Base-by-base conservation (phyloP, 2,888 invertebrate species). In the Parnassius orleans region DNA sequence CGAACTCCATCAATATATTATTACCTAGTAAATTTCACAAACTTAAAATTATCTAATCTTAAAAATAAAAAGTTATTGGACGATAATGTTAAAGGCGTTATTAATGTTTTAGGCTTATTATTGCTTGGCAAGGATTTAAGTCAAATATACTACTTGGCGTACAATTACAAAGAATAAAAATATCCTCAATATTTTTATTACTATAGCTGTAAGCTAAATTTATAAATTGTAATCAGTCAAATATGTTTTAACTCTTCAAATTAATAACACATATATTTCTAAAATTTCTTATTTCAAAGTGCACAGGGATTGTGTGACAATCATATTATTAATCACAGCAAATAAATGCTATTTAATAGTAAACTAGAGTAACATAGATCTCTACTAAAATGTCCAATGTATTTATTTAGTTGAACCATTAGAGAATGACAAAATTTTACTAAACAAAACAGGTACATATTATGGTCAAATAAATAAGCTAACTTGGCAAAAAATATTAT, bases 111-210 rank as follows among this genome's bases (percentile, higher is more conserved):
- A 64, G 61, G 61, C 64, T 65, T 33, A 44, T 11, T 59, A 52
- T 60, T 63, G 61, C 58, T 65, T 60, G 67, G 65, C 67, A 67
- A 66, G 66, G 60, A 48, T 42, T 59, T 59, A 55, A 58, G 63
- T 59, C 46, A 55, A 15, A 51, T 10, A 24, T 33, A 44, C 44
- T 19, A 33, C 33, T 33, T 33, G 33, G 33, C 33, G 7, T 33
- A 33, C 33, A 33, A 33, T 33, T 33, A 7, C 33, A 33, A 33
- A 33, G 33, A 33, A 7, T 33, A 33, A 33, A 24, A 15, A 33
- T 7, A 33, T 33, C 33, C 5, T 33, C 7, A 33, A 33, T 2
- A 24, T 33, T 33, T 33, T 33, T 24, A 5, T 33, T 33, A 3
- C 33, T 33, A 33, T 3, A 7, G 33, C 33, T 33, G 7, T 33